phyloP scores from a whole-genome alignment of 2,888 invertebrate species.

The Apodemia zela region DNA sequence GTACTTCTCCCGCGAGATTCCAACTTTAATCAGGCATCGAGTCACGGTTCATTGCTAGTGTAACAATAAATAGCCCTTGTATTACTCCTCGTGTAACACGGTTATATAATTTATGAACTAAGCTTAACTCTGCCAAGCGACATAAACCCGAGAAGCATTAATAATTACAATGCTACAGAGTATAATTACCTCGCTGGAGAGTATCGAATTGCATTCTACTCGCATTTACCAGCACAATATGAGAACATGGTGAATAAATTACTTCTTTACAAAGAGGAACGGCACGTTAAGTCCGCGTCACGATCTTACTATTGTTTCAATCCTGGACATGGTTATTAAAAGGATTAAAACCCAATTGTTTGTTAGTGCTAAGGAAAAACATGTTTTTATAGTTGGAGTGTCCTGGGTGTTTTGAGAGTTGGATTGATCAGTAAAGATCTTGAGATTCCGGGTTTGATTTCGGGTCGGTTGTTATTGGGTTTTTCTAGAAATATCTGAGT shows the following conservation, averaged over 20 bases:
- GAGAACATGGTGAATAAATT: slow-evolving; percentile 22
- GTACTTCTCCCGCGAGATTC: no score
- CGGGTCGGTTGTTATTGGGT: no score
- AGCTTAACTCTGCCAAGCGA: slow-evolving; percentile 6
- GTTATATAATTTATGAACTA: slow-evolving; percentile 5
- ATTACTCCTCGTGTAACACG: background rate
- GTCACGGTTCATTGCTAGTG: background rate
- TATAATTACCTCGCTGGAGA: slow-evolving; percentile 9
- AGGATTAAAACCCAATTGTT: background rate
- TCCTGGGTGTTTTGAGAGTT: background rate
- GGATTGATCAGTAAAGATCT: no score
- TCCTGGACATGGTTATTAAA: background rate
- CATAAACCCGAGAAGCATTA: background rate
- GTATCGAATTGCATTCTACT: slow-evolving; percentile 27
- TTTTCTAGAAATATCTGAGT: no score
- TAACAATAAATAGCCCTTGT: background rate
- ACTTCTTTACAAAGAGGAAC: background rate
- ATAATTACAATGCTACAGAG: slow-evolving; percentile 7
- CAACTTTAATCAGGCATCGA: background rate
- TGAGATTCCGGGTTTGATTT: no score
- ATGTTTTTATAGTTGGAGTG: background rate
- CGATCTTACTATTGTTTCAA: slow-evolving; percentile 1
- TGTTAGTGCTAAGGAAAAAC: background rate
- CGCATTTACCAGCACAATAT: slow-evolving; percentile 25
- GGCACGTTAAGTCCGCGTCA: background rate